A percentile compares a stretch with the other conserved stretches of the same genome.
These are phyloP conservation scores for Idaea aversata DNA, from an alignment of 2,888 invertebrate species.

Conservation along the genomic window DNA sequence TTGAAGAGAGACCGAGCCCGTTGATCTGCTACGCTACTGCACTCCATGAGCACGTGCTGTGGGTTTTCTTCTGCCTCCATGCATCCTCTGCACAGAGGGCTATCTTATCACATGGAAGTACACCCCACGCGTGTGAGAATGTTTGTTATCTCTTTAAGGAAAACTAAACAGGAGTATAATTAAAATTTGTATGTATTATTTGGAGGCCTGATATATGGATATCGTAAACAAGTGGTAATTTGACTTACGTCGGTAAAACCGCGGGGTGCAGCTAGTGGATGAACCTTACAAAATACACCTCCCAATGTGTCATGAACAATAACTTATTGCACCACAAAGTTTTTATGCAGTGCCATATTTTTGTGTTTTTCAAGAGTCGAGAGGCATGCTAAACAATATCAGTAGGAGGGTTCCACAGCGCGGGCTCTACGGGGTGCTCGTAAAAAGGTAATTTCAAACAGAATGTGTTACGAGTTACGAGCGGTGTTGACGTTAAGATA, in stretches of 20 bases:
- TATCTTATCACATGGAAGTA: too few relatives aligned
- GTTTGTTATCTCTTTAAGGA: too few relatives aligned
- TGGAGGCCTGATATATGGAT: too few relatives aligned
- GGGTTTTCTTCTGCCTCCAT: too few relatives aligned
- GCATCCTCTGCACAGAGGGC: too few relatives aligned
- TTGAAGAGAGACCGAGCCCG: too few relatives aligned
- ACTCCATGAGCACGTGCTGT: too few relatives aligned
- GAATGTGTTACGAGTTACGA: conserved; percentile 13
- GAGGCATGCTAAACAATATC: conserved; percentile 4
- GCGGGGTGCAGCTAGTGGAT: neutral
- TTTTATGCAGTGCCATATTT: neutral
- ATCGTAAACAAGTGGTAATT: neutral
- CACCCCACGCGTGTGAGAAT: too few relatives aligned
- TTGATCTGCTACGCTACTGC: too few relatives aligned
- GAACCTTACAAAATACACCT: neutral
- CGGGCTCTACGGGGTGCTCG: conserved; percentile 1
- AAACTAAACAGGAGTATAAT: too few relatives aligned
- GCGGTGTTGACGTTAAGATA: conserved; percentile 4
- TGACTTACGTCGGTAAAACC: neutral
- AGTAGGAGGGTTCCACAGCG: neutral
- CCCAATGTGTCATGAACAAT: neutral
- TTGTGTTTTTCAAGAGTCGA: neutral
- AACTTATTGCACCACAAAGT: neutral
- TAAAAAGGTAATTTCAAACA: conserved; percentile 10
- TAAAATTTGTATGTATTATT: too few relatives aligned